Base-by-base conservation (phyloP, 2,113 vertebrate species). In the Protobothrops flavoviridis region DNA sequence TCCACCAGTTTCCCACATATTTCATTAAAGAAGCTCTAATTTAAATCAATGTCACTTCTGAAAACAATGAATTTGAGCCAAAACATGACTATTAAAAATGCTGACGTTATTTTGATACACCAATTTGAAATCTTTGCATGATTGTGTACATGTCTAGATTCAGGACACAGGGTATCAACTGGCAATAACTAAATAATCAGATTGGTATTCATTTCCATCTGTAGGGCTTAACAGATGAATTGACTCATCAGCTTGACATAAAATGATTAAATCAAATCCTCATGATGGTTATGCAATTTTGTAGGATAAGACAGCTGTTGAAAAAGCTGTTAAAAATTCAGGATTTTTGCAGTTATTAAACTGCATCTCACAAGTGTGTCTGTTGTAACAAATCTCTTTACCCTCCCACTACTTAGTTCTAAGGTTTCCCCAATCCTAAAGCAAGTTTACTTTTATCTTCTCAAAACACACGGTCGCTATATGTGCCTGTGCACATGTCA, bases 231-330 rank as follows among this genome's bases (percentile, higher is more conserved):
- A 96, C 96, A 97, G 96, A 97, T 94, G 96, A 95, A 95, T 91
- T 50, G 94, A 95, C 95, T 95, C 93, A 69, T 81, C 0, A 4
- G 91, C 85, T 94, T 97, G 97, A 96, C 0, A 0, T 96, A 97
- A 96, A 93, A 95, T 95, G 96, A 96, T 95, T 95, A 96, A 97
- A 97, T 85, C 96, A 93, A 97, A 97, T 95, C 95, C 94, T 93
- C 86, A 93, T 91, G 94, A 91, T 1, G 8, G 56, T 91, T 94
- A 88, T 93, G 89, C 94, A 94, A 94, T 92, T 95, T 94, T 91
- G 92, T 91, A 93, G 95, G 94, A 89, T 93, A 93, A 86, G 26
- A 26, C 50, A 93, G 81, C 8, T 39, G 69, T 81, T 81, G 33
- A 81, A 81, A 81, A 43, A 81, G 17, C 74, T 81, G 17, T 43